Base-by-base conservation (phyloP, 2,888 invertebrate genomes). In the Ichneumoninae sp. region DNA sequence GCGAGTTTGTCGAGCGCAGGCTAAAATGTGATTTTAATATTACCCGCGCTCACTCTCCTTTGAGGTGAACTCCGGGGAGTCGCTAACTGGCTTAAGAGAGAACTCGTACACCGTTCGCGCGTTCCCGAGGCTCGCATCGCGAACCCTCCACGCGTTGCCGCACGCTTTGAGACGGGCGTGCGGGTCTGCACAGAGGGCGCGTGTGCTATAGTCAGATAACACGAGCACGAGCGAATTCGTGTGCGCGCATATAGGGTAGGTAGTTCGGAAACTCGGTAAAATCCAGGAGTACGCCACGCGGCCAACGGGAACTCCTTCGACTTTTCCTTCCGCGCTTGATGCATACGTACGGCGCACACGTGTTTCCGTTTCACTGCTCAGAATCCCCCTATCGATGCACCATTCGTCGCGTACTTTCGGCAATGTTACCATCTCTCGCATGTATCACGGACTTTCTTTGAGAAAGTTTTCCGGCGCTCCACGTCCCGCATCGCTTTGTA, bases 1-100 rank as follows among this genome's bases (percentile, higher is more conserved):
- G 68, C 68, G 80, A 83, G 83, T 80, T 85, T 88, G 88, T 87
- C 85, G 89, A 88, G 88, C 88, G 86, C 44, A 86, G 88, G 89
- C 87, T 91, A 89, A 92, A 93, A 92, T 91, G 90, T 89, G 91
- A 93, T 93, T 93, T 93, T 92, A 92, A 92, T 92, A 92, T 92
- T 87, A 91, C 90, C 89, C 89, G 87, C 63, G 63, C 30, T 54
- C 52, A 16, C 52, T 89, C 90, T 89, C 91, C 91, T 92, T 92
- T 89, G 91, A 91, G 86, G 86, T 44, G 85, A 90, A 89, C 89
- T 89, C 90, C 79, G 85, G 90, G 88, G 88, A 90, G 88, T 90
- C 88, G 89, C 91, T 92, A 92, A 92, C 92, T 91, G 89, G 90
- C 90, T 92, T 92, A 89, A 81, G 70, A 66, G 83, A 81, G 79